These are phyloP conservation scores for Cichlasoma orientale DNA, from an alignment of 2,797 vertebrate genomes.

Conservation along the genomic window DNA sequence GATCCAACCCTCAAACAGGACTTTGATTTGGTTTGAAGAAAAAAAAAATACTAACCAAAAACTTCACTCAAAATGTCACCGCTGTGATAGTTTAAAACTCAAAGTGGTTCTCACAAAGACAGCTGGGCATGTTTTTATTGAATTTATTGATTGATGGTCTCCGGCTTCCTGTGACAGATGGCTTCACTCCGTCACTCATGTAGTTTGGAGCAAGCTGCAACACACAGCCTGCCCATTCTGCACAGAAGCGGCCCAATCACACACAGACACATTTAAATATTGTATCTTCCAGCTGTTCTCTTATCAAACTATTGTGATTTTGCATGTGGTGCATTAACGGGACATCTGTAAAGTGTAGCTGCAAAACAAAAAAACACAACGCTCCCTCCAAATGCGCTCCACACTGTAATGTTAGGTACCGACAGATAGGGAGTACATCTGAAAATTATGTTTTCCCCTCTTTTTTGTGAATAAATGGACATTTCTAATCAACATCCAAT, in stretches of 20 bases:
- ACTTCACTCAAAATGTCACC: no score
- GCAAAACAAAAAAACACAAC: accelerated
- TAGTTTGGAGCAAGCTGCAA: not conserved
- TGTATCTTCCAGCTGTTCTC: not conserved
- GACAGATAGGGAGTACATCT: not conserved
- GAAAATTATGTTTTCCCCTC: not conserved
- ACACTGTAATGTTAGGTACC: not conserved
- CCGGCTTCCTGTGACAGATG: not conserved
- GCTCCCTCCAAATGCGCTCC: accelerated
- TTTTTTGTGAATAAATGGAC: not conserved
- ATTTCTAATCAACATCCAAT: not conserved
- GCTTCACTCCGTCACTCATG: not conserved
- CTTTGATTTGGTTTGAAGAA: no score
- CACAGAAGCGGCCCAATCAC: not conserved
- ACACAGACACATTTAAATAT: accelerated
- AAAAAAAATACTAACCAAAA: no score
- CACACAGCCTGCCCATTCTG: not conserved
- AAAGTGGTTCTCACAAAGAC: not conserved
- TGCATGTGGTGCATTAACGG: not conserved
- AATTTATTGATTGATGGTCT: not conserved
- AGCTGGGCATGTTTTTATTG: not conserved
- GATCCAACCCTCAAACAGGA: not conserved
- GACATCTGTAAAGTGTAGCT: not conserved
- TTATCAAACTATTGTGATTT: not conserved
- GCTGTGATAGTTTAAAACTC: not conserved